Base-by-base conservation (phyloP, 1,140 invertebrate genomes). In the Zaprionus ornatus region DNA sequence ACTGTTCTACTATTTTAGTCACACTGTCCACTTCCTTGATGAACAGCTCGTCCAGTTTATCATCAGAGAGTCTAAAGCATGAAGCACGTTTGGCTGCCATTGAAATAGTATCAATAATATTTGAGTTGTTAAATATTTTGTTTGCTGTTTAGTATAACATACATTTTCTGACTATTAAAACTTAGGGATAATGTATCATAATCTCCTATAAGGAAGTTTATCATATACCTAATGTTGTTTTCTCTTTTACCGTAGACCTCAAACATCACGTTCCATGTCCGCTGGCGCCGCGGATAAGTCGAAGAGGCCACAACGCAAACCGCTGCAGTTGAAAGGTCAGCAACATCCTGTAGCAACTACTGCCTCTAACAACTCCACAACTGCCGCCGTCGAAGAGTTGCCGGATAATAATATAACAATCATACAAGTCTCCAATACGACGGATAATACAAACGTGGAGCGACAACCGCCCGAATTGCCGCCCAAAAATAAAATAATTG, bases 251-350 rank as follows among this genome's bases (percentile, higher is more conserved):
- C 73, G 9, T 25, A 92, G 91, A 27, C 90, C 91, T 0, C 91
- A 92, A 82, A 92, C 91, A 54, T 90, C 91, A 13, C 82, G 91
- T 45, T 91, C 87, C 10, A 80, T 91, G 77, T 91, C 91, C 10
- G 91, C 91, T 3, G 90, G 91, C 10, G 88, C 90, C 6, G 91
- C 84, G 27, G 91, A 92, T 54, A 88, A 85, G 42, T 70, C 78
- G 3, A 82, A 79, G 60, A 60, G 65, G 15, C 54, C 72, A n/a
- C 76, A 67, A 45, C 70, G 71, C 10, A 74, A 83, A 48, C 29
- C 65, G 5, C 61, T 63, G 9, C 74, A 73, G 40, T 60, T 60
- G 0, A 70, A 63, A 48, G 17, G 23, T 4, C 37, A 87, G n/a
- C n/a, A 32, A 32, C 29, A 32, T 10, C 29, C 29, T 32, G 29